Evolutionary conservation across 2,888 invertebrate species (phyloP).

Genomic region (Cephonodes hylas): DNA sequence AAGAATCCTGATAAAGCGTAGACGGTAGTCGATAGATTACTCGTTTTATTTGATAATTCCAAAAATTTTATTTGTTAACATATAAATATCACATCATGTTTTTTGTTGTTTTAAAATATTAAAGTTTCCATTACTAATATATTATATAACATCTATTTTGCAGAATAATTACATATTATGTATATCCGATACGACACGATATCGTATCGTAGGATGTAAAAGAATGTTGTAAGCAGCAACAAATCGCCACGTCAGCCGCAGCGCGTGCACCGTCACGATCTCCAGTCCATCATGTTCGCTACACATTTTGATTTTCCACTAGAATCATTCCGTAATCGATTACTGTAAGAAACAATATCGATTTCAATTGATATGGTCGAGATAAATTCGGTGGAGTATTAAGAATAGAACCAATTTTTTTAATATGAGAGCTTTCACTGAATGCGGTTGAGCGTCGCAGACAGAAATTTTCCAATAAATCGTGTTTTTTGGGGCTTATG

Average conservation of each 20-base stretch:
- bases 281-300: conserved; percentile 44
- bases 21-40: no score
- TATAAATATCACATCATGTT: no score
- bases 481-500: no score
- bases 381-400: neutral
- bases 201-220: neutral
- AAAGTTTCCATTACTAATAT: neutral
- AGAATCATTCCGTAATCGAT: conserved; percentile 34
- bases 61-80: no score
- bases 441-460: no score
- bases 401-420: neutral
- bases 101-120: no score
- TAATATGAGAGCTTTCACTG: neutral
- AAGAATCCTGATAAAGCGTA: no score
- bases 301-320: conserved; percentile 41
- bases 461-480: no score
- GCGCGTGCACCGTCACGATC: conserved; percentile 48
- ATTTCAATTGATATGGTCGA: neutral
- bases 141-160: no score
- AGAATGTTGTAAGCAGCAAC: conserved; percentile 29
- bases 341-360: neutral
- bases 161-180: no score
- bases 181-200: neutral
- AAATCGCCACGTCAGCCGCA: conserved; percentile 54
- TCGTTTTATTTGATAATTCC: no score